Evolutionary conservation across 2,888 invertebrate genomes (phyloP).

Genomic region (Cheilosia vulpina): DNA sequence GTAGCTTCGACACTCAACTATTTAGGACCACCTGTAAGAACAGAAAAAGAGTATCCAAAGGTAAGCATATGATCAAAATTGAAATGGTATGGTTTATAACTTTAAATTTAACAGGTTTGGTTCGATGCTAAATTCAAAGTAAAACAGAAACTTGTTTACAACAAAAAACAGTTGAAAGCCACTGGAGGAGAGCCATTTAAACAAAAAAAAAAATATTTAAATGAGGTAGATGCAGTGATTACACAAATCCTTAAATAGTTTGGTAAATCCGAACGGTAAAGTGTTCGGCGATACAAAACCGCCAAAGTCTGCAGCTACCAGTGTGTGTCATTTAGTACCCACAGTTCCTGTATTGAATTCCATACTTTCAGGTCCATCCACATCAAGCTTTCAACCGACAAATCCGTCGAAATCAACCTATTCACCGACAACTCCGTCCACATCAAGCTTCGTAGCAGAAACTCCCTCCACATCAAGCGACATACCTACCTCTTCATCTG

Average conservation of each 20-base stretch:
- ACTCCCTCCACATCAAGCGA: too few species aligned
- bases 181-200: background rate
- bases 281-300: background rate
- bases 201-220: background rate
- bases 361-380: background rate
- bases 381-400: background rate
- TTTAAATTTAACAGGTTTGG: background rate
- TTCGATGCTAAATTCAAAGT: background rate
- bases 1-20: too few species aligned
- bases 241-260: background rate
- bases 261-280: background rate
- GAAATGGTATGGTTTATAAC: background rate
- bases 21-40: too few species aligned
- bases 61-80: too few species aligned
- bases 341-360: too few species aligned
- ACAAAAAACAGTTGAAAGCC: background rate
- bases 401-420: background rate
- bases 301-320: too few species aligned
- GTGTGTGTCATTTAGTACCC: too few species aligned
- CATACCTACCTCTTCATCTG: too few species aligned
- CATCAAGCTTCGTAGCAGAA: too few species aligned
- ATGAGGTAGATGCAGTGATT: background rate
- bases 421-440: background rate
- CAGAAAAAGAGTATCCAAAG: too few species aligned
- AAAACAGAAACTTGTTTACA: background rate